Evolutionary conservation across 2,113 vertebrate species (phyloP), one percentile per base, ranked within the genome.

Genomic region (Sylvietta virens): DNA sequence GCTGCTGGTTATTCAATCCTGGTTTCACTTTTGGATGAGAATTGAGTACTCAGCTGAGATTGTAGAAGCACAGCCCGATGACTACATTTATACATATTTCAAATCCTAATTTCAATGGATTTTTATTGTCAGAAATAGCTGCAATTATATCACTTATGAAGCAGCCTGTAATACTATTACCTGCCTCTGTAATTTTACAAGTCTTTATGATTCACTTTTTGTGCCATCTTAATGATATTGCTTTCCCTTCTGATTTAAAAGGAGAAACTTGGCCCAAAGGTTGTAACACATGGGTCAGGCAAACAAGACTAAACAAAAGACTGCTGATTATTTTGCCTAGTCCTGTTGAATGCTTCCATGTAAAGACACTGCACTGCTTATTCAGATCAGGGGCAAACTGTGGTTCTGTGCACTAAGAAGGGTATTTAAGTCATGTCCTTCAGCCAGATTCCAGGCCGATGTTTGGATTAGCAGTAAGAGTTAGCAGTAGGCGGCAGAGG

Each of bases 41-140:
- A 95, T 90, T 40, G 6, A 97, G 91, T 60, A 35, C 70, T 93
- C 61, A 47, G 81, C 54, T 88, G 91, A 92, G 90, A 91, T 91
- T 97, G 97, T 77, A 93, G 88, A 87, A 94, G 62, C 35, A 30
- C 50, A 88, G 56, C 82, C 91, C 27, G 13, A 22, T 95, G 94
- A 86, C 94, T 97, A 47, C 90, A 65, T 96, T 96, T 95, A 90
- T 97, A 81, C 93, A 53, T 93, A 89, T 96, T 97, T 97, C 78
- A 96, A 72, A 96, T 95, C 85, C 81, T 96, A 94, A 91, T 97
- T 98, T 95, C 86, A 97, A 15, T 76, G 73, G 26, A 56, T 92
- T 90, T 96, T 97, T 94, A 86, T 96, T 88, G 93, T 93, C 67
- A 96, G 76, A 78, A 95, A 95, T 94, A 96, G 86, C 66, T 81